phyloP scores from a whole-genome alignment of 92 coral and sea anemone genomes.

The Bergia sp. region DNA sequence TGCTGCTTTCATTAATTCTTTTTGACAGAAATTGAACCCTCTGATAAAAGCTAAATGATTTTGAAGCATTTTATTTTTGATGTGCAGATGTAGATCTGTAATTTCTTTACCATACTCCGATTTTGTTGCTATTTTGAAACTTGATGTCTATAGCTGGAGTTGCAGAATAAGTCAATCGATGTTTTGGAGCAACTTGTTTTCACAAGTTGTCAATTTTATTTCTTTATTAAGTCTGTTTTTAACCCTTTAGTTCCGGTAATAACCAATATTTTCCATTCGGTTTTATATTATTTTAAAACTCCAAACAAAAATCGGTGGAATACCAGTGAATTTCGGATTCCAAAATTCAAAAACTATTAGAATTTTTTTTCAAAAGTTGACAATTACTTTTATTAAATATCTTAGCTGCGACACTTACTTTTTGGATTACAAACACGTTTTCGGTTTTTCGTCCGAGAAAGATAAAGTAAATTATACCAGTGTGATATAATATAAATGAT shows the following conservation, averaged over 20 bases:
- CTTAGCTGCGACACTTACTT: neutral
- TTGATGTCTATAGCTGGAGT: neutral
- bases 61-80: neutral
- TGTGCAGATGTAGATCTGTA: neutral
- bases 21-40: constrained; percentile 5
- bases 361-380: neutral
- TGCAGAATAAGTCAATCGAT: neutral
- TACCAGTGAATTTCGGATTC: neutral
- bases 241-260: constrained; percentile 20
- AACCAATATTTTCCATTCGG: neutral
- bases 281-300: neutral
- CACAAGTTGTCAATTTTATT: neutral
- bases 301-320: neutral
- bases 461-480: constrained; percentile 21
- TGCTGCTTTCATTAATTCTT: neutral
- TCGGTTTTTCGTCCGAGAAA: neutral
- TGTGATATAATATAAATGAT: constrained; percentile 3
- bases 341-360: neutral
- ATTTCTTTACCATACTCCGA: neutral
- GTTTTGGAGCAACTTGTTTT: constrained; percentile 11
- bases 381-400: neutral
- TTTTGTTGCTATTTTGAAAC: neutral
- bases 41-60: neutral
- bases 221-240: constrained; percentile 10
- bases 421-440: too few relatives aligned